Evolutionary conservation across 2,797 vertebrate genomes (phyloP), one percentile per base, ranked within the genome.

Genomic region (Crenichthys baileyi): DNA sequence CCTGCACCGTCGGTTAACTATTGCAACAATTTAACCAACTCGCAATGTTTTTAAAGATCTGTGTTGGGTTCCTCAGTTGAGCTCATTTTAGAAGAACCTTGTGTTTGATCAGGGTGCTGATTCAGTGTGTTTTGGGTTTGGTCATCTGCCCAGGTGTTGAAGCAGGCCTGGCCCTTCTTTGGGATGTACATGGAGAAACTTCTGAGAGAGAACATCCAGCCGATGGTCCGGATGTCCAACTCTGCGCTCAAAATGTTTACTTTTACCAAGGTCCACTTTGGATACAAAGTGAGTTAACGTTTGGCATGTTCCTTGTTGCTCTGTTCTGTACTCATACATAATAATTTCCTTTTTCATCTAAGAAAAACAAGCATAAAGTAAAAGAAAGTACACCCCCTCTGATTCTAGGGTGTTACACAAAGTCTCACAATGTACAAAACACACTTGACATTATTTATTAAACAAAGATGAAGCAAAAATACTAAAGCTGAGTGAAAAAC

Each of bases 81-180:
- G 29, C 46, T 53, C 48, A 7, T 53, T 72, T 22, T 51, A 44
- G n/a, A 26, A 60, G 56, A 60, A 26, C 56, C 56, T 22, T 7
- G 2, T 60, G 9, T 24, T 46, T 31, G 18, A 72, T 20, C 9
- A 5, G 26, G 26, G 15, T 71, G 26, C 5, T 56, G 2, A 60
- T 39, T 41, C 12, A 11, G 29, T 16, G 22, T 5, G 31, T 77
- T 75, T 15, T 22, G 36, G 44, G n/a, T 70, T 12, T 83, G 0
- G 6, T 8, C 24, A 2, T 18, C 16, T 70, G 61, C 44, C 29
- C 87, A 99, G 98, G 93, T 99, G 82, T 88, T 99, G 89, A 80
- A 91, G 26, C 98, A 99, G 92, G 96, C 95, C 73, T 99, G 98
- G 98, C 98, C 98, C 0, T 99, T 97, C 90, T 96, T 99, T 0